Conservation (phyloP, 2,797 vertebrate species). For the Parauchenoglanis ngamensis region DNA sequence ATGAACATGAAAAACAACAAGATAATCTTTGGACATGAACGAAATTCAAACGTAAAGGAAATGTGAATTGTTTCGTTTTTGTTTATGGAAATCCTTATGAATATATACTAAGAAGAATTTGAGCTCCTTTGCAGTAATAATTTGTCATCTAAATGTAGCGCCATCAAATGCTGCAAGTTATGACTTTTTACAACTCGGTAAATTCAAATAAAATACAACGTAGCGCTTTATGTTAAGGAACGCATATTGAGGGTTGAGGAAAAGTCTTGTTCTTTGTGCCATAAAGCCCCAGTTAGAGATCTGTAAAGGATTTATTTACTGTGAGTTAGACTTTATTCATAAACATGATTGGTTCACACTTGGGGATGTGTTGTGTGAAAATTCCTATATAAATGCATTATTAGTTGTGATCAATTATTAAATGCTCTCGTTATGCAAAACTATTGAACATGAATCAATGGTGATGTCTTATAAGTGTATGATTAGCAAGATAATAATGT, state of each 20-base stretch:
- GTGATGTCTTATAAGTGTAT: background rate
- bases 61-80: background rate
- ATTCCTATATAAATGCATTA: background rate
- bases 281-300: too few species aligned
- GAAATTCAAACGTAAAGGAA: background rate
- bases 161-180: background rate
- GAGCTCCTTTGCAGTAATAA: background rate
- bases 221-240: background rate
- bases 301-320: background rate
- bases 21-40: background rate
- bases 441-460: background rate
- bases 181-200: background rate
- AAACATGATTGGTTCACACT: background rate
- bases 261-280: background rate
- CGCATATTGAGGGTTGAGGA: background rate
- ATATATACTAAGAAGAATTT: background rate
- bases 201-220: background rate
- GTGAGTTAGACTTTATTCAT: background rate
- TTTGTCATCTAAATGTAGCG: background rate
- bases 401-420: background rate
- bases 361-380: background rate
- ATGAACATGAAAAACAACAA: background rate
- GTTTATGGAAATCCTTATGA: background rate
- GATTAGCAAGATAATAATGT: background rate
- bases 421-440: background rate